phyloP scores from a whole-genome alignment of 1,140 invertebrate genomes.

The Drosophila oshimai region DNA sequence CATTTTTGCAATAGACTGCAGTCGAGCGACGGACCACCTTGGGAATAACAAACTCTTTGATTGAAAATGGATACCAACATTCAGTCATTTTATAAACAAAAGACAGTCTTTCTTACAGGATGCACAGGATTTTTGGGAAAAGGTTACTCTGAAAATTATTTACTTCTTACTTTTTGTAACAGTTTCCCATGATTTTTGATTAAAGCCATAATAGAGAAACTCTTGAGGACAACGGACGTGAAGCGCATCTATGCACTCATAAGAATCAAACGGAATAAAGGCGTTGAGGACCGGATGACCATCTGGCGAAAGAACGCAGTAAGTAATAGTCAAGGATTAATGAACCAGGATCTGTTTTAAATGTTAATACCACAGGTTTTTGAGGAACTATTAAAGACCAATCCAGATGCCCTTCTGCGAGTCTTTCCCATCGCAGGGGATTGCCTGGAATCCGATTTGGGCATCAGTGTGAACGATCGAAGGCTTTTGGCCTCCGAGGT shows the following conservation, averaged over 20 bases:
- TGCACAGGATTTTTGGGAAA: constrained; percentile 46
- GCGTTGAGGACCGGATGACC: constrained; percentile 86
- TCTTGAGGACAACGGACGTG: constrained; percentile 89
- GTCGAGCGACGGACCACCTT: too few relatives aligned
- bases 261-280: constrained; percentile 90
- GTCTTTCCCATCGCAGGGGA: constrained; percentile 84
- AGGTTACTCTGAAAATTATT: constrained; percentile 6
- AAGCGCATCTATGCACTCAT: constrained; percentile 89
- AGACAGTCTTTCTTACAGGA: constrained; percentile 46
- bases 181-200: too few relatives aligned
- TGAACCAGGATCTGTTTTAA: too few relatives aligned
- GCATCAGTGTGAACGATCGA: constrained; percentile 85
- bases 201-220: constrained; percentile 90
- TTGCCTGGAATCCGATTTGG: constrained; percentile 85
- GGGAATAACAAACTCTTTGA: too few relatives aligned
- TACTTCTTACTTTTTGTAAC: constrained; percentile 2
- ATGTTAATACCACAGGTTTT: constrained; percentile 37
- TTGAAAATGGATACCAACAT: constrained; percentile 51
- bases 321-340: neutral
- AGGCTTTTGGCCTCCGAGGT: constrained; percentile 79
- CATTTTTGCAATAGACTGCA: too few relatives aligned
- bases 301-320: constrained; percentile 85
- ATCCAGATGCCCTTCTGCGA: constrained; percentile 18
- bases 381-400: constrained; percentile 5
- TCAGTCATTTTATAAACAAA: constrained; percentile 26